These are phyloP conservation scores for Epirrita christyi DNA, from an alignment of 2,888 invertebrate species.

Conservation along the genomic window DNA sequence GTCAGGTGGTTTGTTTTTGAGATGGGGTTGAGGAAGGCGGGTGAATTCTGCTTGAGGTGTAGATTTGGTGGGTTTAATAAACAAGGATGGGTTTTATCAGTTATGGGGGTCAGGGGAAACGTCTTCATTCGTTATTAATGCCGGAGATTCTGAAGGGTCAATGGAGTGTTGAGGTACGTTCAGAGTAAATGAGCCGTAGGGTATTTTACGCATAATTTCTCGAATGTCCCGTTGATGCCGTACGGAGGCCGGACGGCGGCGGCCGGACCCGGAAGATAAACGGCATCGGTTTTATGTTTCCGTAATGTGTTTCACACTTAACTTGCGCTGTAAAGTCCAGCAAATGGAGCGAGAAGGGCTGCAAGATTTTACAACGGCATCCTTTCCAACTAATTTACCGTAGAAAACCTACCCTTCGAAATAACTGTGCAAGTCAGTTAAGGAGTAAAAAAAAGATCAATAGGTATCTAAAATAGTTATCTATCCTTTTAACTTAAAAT, in stretches of 20 bases:
- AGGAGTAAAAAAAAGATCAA: no score
- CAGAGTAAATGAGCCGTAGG: conserved; percentile 76
- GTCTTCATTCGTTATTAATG: conserved; percentile 68
- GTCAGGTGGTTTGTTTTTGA: conserved; percentile 49
- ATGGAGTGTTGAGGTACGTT: conserved; percentile 70
- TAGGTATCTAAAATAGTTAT: no score
- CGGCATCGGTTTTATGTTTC: conserved; percentile 57
- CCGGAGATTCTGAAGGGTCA: conserved; percentile 62
- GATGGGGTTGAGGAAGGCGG: conserved; percentile 33
- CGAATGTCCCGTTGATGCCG: conserved; percentile 47
- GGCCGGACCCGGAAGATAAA: conserved; percentile 56
- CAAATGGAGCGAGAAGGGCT: conserved; percentile 37
- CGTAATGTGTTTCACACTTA: conserved; percentile 43
- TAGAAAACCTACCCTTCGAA: conserved; percentile 25
- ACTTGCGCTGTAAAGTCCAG: conserved; percentile 36
- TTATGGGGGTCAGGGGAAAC: conserved; percentile 38
- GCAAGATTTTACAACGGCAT: conserved; percentile 33
- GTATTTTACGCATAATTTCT: conserved; percentile 77
- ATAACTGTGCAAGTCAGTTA: conserved; percentile 18
- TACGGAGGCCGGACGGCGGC: conserved; percentile 31
- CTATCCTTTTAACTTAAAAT: no score
- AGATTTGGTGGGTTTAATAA: conserved; percentile 48
- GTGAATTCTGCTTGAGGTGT: conserved; percentile 26
- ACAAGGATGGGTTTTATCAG: conserved; percentile 52
- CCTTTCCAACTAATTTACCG: conserved; percentile 28